Evolutionary conservation across 2,797 vertebrate genomes (phyloP), one percentile per base, ranked within the genome.

Genomic region (Masticophis lateralis): DNA sequence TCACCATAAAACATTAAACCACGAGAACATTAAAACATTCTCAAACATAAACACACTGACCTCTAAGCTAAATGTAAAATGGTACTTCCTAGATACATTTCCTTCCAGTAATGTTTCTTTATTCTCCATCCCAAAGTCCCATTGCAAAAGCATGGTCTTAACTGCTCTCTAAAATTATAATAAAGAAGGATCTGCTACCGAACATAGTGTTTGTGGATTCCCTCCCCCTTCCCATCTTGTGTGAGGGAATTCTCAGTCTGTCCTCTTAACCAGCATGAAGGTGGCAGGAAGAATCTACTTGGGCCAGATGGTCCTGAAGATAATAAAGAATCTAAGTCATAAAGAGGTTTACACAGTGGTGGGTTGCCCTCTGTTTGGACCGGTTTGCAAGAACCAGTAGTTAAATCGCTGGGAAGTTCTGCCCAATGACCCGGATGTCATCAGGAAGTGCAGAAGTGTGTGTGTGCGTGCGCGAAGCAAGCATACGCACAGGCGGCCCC

Each of bases 401-500:
- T 51, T 7, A 51, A 51, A 51, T 1, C 47, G 47, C 6, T 51
- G 47, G 47, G 47, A 51, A 6, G 47, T 51, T 51, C 47, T 6
- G 47, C 47, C 47, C 47, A 51, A 51, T 6, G 47, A 51, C 47
- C 47, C 47, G 47, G 47, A 51, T 1, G 6, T 51, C 47, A 51
- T 51, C 47, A 51, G 47, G 47, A 51, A 51, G 47, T 6, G 5
- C 47, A 51, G 47, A 51, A 51, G 47, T 51, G 47, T 51, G 47
- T 51, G 47, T 51, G 47, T 1, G 7, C 1, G 6, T 6, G 7
- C 7, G 6, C 1, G 47, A 51, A 51, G 7, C 47, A 51, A 51
- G 47, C 6, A 1, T 6, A 51, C 47, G 1, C 7, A 0, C 0
- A 6, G 47, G 47, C 47, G 7, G 47, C 47, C 47, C 47, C 47